Evolutionary conservation across 2,888 invertebrate genomes (phyloP).

Genomic region (Coleophora deauratella): DNA sequence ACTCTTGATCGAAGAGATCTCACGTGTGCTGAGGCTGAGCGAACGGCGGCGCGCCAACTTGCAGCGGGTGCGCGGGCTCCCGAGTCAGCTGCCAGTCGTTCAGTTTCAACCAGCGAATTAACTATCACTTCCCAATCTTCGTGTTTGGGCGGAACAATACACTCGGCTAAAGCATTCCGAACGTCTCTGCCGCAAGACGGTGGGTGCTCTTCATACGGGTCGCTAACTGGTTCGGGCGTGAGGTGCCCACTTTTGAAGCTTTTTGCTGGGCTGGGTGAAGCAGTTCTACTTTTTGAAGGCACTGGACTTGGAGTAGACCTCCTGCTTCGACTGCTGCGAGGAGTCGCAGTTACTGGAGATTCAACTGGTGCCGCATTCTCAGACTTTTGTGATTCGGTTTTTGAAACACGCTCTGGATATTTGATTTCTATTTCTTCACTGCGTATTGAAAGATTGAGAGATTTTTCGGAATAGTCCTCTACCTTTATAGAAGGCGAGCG

Average conservation of each 20-base stretch:
- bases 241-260: slow-evolving; percentile 27
- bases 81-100: slow-evolving; percentile 79
- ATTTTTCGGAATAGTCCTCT: slow-evolving; percentile 52
- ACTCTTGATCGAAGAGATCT: slow-evolving; percentile 95
- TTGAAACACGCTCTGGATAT: background rate
- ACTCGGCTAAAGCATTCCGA: slow-evolving; percentile 52
- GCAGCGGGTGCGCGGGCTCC: slow-evolving; percentile 80
- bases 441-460: slow-evolving; percentile 25
- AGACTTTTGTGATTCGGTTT: slow-evolving; percentile 23
- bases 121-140: slow-evolving; percentile 88
- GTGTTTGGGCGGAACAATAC: slow-evolving; percentile 74
- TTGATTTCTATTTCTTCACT: slow-evolving; percentile 24
- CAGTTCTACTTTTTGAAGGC: slow-evolving; percentile 29
- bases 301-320: slow-evolving; percentile 25
- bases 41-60: slow-evolving; percentile 78
- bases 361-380: slow-evolving; percentile 13
- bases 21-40: slow-evolving; percentile 83
- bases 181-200: slow-evolving; percentile 42
- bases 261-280: slow-evolving; percentile 26
- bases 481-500: slow-evolving; percentile 51
- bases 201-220: slow-evolving; percentile 25
- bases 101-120: slow-evolving; percentile 79
- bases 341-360: slow-evolving; percentile 14
- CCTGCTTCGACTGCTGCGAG: slow-evolving; percentile 18
- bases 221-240: slow-evolving; percentile 35